Conservation (phyloP, 2,797 vertebrate species). For the Ibycter americanus region DNA sequence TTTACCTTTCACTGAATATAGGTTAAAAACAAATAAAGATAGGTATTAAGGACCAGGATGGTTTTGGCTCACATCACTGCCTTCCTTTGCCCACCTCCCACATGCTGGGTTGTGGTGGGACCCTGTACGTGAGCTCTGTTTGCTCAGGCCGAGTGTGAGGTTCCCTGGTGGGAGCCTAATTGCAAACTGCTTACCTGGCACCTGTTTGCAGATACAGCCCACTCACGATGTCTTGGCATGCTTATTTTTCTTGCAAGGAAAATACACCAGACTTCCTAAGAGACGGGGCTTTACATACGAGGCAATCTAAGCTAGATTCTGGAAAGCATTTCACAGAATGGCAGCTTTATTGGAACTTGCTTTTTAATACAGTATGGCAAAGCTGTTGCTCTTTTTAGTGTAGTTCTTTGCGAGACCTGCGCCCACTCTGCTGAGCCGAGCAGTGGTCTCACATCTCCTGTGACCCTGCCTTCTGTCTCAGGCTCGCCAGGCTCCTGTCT, state of each 20-base stretch:
- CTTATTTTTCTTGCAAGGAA: not conserved
- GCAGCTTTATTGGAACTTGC: not conserved
- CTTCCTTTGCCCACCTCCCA: not conserved
- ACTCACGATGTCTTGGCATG: not conserved
- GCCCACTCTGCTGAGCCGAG: rapidly evolving
- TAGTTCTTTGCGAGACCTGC: not conserved
- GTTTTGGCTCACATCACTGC: not conserved
- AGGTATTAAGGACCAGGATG: not conserved
- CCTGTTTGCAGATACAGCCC: not conserved
- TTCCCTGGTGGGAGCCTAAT: not conserved
- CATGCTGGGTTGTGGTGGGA: not conserved
- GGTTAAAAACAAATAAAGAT: not conserved
- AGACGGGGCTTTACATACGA: not conserved
- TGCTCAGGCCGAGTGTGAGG: not conserved
- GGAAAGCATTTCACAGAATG: not conserved
- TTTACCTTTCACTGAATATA: not conserved
- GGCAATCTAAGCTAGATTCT: not conserved
- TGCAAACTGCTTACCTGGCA: not conserved
- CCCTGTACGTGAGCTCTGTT: not conserved
- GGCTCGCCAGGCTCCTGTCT: not conserved
- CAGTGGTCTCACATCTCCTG: rapidly evolving
- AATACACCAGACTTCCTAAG: not conserved
- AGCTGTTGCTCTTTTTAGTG: not conserved
- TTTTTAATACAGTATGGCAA: not conserved
- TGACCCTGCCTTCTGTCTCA: not conserved